Evolutionary conservation across 2,888 invertebrate genomes (phyloP).

Genomic region (Diaperis boleti): DNA sequence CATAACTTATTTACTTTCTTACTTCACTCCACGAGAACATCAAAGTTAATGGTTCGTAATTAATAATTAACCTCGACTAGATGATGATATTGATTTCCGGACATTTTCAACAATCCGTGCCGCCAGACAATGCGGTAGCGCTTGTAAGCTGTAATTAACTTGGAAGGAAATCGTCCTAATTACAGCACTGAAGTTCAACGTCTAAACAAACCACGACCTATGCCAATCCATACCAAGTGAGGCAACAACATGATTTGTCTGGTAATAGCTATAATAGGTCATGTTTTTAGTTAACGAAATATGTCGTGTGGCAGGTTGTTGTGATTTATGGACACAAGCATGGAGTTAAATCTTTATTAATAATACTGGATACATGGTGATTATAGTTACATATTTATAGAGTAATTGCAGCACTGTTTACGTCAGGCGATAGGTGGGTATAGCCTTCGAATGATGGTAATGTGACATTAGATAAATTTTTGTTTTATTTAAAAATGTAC

Average conservation of each 20-base stretch:
- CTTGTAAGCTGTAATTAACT: constrained; percentile 2
- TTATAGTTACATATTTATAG: constrained; percentile 3
- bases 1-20: constrained; percentile 21
- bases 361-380: no score
- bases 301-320: neutral
- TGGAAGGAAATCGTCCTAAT: constrained; percentile 18
- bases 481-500: neutral
- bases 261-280: constrained; percentile 23
- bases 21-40: constrained; percentile 1
- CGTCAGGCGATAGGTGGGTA: neutral
- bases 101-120: neutral
- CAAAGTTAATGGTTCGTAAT: constrained; percentile 11
- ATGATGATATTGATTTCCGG: neutral
- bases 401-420: constrained; percentile 1
- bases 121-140: neutral
- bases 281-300: neutral
- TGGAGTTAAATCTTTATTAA: neutral
- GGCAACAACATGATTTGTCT: constrained; percentile 7
- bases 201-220: constrained; percentile 34
- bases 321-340: neutral
- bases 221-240: constrained; percentile 9
- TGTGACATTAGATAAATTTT: neutral
- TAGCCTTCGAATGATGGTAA: constrained; percentile 2
- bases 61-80: constrained; percentile 7
- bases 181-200: constrained; percentile 10